Percentiles rank a stretch among this genome's conserved stretches.
Evolutionary conservation across 2,113 vertebrate species (phyloP).

Genomic region (Candoia aspera): DNA sequence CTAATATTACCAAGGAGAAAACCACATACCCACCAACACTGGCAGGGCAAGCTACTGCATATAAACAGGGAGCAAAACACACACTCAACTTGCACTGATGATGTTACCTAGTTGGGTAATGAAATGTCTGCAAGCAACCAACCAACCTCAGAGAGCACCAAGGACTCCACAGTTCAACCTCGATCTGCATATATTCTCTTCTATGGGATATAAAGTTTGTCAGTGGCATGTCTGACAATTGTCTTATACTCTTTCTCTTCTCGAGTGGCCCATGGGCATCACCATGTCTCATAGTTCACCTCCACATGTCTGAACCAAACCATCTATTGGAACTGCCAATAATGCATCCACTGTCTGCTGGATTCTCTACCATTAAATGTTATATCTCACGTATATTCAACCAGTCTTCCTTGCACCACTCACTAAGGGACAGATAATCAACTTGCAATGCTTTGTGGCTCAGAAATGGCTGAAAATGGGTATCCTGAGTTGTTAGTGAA

Average conservation of each 20-base stretch:
- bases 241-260: background rate
- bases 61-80: background rate
- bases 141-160: background rate
- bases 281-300: background rate
- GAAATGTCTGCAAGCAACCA: background rate
- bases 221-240: background rate
- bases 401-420: background rate
- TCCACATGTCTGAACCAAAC: background rate
- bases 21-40: background rate
- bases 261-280: background rate
- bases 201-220: background rate
- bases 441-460: background rate
- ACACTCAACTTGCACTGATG: background rate
- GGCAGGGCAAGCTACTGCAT: background rate
- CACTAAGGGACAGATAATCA: background rate
- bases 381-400: background rate
- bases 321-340: background rate
- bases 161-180: background rate
- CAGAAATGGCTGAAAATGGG: background rate
- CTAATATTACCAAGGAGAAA: no score
- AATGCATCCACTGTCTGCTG: background rate
- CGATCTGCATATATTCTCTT: background rate
- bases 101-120: background rate
- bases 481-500: background rate
- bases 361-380: background rate